A percentile compares a stretch with the other conserved stretches of the same genome.
Evolutionary conservation across 2,113 vertebrate species (phyloP).

Genomic region (Lasiurus cinereus): DNA sequence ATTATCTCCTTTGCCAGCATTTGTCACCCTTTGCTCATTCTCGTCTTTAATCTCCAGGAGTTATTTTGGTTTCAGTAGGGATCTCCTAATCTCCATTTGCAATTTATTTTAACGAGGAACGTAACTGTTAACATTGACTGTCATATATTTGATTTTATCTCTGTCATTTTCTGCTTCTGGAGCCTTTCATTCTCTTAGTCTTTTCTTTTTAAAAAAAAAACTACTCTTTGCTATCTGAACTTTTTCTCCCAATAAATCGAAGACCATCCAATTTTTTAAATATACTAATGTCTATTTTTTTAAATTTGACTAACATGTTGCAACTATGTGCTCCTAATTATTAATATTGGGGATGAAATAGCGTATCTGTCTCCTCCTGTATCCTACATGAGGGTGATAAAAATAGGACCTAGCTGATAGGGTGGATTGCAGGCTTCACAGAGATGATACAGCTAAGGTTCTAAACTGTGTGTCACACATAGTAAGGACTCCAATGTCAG

Average conservation of each 20-base stretch:
- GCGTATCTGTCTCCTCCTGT: neutral
- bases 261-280: neutral
- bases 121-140: neutral
- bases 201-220: neutral
- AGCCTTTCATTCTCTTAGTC: neutral
- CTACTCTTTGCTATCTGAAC: neutral
- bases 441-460: neutral
- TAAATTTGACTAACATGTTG: neutral
- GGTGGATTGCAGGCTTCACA: neutral
- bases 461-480: neutral
- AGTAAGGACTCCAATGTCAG: neutral
- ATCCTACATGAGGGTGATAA: neutral
- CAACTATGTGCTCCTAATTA: neutral
- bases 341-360: neutral
- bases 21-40: neutral
- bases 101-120: neutral
- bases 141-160: neutral
- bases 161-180: conserved; percentile 7
- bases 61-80: neutral
- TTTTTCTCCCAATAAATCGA: neutral
- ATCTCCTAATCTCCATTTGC: neutral
- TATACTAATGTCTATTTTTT: neutral
- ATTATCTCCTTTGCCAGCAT: neutral
- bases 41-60: neutral
- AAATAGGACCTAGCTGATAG: neutral